phyloP scores from a whole-genome alignment of 92 coral and sea anemone species.

The Blastomussa wellsi region DNA sequence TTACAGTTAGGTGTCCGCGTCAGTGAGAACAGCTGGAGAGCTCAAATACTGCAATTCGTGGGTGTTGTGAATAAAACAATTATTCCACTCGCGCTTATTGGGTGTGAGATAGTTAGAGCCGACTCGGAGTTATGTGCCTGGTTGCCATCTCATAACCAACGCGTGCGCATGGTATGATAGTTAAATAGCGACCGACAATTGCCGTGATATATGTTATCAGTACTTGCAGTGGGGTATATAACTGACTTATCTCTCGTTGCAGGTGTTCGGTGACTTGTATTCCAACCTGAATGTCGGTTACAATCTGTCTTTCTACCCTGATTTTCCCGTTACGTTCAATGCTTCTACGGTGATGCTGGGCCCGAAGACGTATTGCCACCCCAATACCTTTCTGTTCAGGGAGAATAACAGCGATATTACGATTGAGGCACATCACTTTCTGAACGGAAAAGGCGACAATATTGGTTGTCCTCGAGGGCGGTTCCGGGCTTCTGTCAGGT shows the following conservation, averaged over 20 bases:
- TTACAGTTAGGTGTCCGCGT: too few species aligned
- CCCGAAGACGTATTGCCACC: constrained; percentile 85
- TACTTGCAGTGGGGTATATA: not conserved
- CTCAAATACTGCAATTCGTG: too few species aligned
- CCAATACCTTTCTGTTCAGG: constrained; percentile 82
- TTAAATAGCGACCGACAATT: too few species aligned
- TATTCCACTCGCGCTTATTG: too few species aligned
- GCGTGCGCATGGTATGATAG: too few species aligned
- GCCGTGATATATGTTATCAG: too few species aligned
- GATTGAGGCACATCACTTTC: constrained; percentile 80
- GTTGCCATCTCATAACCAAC: too few species aligned
- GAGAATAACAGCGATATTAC: constrained; percentile 79
- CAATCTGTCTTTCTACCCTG: constrained; percentile 77
- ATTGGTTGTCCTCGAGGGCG: constrained; percentile 74
- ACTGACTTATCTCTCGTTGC: not conserved
- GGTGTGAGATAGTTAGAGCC: too few species aligned
- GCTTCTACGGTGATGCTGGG: constrained; percentile 89
- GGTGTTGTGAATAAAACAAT: too few species aligned
- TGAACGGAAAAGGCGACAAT: constrained; percentile 66
- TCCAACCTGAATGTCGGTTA: constrained; percentile 71
- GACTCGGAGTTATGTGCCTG: too few species aligned
- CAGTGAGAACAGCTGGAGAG: too few species aligned
- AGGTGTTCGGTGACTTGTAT: constrained; percentile 88
- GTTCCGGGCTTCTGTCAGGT: constrained; percentile 90
- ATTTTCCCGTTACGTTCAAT: constrained; percentile 72